A percentile compares a stretch with the other conserved stretches of the same genome.
These are phyloP conservation scores for Odocoileus hemionus DNA, from an alignment of 2,113 vertebrate genomes.

Conservation along the genomic window DNA sequence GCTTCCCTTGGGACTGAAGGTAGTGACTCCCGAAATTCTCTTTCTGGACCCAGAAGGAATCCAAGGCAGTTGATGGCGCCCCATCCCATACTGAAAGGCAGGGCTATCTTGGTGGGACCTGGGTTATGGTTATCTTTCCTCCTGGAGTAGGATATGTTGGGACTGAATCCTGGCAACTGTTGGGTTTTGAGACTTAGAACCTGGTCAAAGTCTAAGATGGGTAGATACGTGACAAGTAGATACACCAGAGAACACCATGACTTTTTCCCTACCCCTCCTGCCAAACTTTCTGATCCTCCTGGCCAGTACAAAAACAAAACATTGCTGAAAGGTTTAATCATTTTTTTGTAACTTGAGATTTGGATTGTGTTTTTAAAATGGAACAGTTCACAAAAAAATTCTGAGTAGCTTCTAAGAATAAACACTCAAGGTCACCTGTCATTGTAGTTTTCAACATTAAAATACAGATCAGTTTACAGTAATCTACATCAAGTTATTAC, in stretches of 20 bases:
- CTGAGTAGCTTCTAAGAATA: not conserved
- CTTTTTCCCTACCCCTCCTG: not conserved
- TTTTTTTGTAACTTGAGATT: constrained; percentile 22
- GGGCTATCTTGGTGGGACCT: not conserved
- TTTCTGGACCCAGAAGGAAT: constrained; percentile 51
- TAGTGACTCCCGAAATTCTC: constrained; percentile 2
- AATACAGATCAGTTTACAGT: not conserved
- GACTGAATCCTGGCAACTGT: not conserved
- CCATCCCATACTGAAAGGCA: constrained; percentile 90
- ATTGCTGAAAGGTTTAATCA: not conserved
- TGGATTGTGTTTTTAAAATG: not conserved
- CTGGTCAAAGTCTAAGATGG: not conserved
- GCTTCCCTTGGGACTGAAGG: constrained; percentile 46
- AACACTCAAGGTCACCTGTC: not conserved
- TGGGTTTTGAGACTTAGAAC: not conserved
- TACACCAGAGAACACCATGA: not conserved
- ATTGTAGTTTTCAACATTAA: not conserved
- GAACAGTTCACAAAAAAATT: not conserved
- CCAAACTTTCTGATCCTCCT: not conserved
- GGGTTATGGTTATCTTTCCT: not conserved
- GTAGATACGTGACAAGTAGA: not conserved
- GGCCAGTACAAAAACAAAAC: not conserved
- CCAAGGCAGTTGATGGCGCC: constrained; percentile 53
- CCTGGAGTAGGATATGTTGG: not conserved
- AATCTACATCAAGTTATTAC: not conserved